Conservation (phyloP, 2,113 vertebrate genomes). For the Monarcha castaneiventris region DNA sequence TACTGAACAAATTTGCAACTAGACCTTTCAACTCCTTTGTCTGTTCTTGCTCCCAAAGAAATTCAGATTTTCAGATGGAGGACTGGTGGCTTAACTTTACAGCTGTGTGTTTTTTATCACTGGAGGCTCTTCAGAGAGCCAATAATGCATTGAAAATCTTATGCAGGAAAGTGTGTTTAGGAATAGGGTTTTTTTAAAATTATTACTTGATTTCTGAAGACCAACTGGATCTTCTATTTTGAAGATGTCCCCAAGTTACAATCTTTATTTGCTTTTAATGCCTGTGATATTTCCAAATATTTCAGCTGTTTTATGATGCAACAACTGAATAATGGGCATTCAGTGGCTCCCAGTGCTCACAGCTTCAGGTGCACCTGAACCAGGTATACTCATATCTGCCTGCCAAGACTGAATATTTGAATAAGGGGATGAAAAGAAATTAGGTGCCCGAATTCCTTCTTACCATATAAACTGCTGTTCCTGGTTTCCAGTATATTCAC, state of each 20-base stretch:
- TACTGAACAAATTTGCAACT: not conserved
- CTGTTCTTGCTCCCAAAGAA: not conserved
- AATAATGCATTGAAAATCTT: not conserved
- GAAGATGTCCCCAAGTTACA: not conserved
- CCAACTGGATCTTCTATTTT: not conserved
- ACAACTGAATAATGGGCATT: not conserved
- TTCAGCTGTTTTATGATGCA: not conserved
- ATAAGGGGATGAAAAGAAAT: not conserved
- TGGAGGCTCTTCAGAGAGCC: not conserved
- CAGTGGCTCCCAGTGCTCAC: accelerated
- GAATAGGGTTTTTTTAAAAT: not conserved
- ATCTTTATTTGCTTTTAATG: not conserved
- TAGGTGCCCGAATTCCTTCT: not conserved
- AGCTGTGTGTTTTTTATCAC: not conserved
- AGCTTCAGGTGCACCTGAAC: not conserved
- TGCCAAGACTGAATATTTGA: not conserved
- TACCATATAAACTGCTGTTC: not conserved
- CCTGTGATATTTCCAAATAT: not conserved
- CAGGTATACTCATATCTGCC: not conserved
- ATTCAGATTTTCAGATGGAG: not conserved
- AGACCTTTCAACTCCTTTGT: not conserved
- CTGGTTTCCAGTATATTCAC: not conserved
- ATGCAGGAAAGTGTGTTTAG: not conserved
- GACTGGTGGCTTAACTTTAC: not conserved
- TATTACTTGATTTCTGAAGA: not conserved